Evolutionary conservation across 2,797 vertebrate genomes (phyloP), one percentile per base, ranked within the genome.

Genomic region (Lemur catta): DNA sequence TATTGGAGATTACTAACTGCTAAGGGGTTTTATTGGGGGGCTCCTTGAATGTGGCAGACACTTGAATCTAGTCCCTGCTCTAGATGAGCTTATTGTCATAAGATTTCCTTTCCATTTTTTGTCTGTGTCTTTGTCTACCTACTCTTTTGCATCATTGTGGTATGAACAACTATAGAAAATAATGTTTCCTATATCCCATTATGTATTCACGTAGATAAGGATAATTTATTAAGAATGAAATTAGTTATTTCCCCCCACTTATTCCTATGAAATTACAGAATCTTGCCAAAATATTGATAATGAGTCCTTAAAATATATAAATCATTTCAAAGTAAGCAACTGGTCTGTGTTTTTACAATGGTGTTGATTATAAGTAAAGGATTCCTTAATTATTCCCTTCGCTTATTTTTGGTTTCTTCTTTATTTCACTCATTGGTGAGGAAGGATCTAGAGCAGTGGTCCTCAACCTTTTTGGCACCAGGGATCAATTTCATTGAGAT

Each of bases 61-160:
- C 43, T 81, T 91, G 76, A 94, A 50, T 87, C 48, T 84, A 72
- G 79, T 84, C 52, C 26, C 13, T 86, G 43, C 46, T 84, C 7
- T 82, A 33, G 11, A 94, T 18, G 67, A 89, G 35, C 48, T 93
- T 84, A 87, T 35, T 96, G 35, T 81, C 26, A n/a, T 82, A 80
- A 75, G 41, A 55, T 92, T 84, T 90, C 26, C 48, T 63, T 92
- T 84, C 75, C 75, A 6, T 67, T 81, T 97, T 89, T 89, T 72
- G 17, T 86, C 14, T 85, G 0, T 93, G 14, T 84, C 4, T 82
- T 80, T 82, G 11, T 82, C 55, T 93, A 6, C 57, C 72, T 79
- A 61, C 38, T 81, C 15, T 93, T 97, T 94, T 84, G 76, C 9
- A 76, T 96, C 20, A 72, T 91, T 59, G 55, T 81, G 30, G 26